Conservation (phyloP, 2,113 vertebrate genomes). For the Turdus rufiventris region DNA sequence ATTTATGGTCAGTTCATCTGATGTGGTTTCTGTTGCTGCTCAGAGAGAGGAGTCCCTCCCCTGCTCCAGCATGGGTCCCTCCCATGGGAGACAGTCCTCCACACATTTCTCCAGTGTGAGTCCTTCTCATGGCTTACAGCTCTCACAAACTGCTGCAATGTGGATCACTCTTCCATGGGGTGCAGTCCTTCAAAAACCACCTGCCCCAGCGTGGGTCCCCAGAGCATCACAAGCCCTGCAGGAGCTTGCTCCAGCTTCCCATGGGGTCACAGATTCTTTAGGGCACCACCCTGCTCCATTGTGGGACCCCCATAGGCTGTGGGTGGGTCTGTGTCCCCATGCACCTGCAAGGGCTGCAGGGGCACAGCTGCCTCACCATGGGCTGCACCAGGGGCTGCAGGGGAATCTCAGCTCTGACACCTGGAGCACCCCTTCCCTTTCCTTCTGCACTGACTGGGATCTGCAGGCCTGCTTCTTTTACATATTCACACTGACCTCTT, state of each 20-base stretch:
- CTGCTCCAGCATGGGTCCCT: not conserved
- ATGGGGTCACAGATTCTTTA: not conserved
- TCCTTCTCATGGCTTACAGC: not conserved
- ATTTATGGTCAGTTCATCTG: not conserved
- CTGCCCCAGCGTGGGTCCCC: rapidly evolving
- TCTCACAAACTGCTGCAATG: not conserved
- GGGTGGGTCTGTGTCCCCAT: not conserved
- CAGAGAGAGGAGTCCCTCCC: not conserved
- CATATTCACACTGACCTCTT: not conserved
- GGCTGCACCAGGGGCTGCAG: not conserved
- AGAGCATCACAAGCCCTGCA: not conserved
- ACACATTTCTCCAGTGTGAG: not conserved
- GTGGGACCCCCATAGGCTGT: not conserved
- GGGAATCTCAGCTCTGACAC: rapidly evolving
- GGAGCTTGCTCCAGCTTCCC: not conserved
- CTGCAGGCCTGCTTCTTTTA: not conserved
- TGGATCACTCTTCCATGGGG: not conserved
- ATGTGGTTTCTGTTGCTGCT: not conserved
- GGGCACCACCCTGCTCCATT: no score
- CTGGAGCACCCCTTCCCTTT: not conserved
- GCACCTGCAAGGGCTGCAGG: not conserved
- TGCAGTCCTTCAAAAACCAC: not conserved
- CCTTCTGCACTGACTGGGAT: not conserved
- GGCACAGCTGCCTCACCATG: not conserved
- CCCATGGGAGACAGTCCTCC: not conserved